Percentiles rank a stretch among this genome's conserved stretches.
phyloP scores from a whole-genome alignment of 2,797 vertebrate species.

The Mormyrus hasselquistii region DNA sequence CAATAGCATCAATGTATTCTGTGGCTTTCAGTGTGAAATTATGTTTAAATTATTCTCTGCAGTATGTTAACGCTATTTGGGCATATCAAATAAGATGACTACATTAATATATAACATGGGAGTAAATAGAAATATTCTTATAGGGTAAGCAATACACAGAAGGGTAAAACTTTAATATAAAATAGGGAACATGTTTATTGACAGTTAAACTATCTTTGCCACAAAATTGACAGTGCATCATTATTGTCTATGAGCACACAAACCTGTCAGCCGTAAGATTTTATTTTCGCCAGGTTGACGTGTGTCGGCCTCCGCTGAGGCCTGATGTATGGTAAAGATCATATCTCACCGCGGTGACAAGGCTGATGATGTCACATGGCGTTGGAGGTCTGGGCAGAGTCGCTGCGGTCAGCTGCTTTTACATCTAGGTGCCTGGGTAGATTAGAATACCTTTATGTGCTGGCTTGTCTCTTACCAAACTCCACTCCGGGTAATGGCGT shows the following conservation, averaged over 20 bases:
- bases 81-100: background rate
- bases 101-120: background rate
- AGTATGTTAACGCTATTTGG: background rate
- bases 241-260: background rate
- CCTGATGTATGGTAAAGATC: background rate
- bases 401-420: background rate
- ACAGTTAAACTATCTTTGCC: background rate
- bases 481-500: background rate
- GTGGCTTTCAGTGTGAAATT: conserved; percentile 2
- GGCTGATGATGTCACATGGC: background rate
- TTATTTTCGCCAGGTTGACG: background rate
- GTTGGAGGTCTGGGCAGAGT: background rate
- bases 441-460: background rate
- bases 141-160: background rate
- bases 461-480: background rate
- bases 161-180: background rate
- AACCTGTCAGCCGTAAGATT: background rate
- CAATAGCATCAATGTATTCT: background rate
- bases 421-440: background rate
- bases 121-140: background rate
- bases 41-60: background rate
- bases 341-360: background rate
- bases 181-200: background rate
- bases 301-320: background rate
- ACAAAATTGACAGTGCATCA: background rate